A percentile compares a stretch with the other conserved stretches of the same genome.
Evolutionary conservation across 2,888 invertebrate genomes (phyloP).

Genomic region (Eupithecia dodoneata): DNA sequence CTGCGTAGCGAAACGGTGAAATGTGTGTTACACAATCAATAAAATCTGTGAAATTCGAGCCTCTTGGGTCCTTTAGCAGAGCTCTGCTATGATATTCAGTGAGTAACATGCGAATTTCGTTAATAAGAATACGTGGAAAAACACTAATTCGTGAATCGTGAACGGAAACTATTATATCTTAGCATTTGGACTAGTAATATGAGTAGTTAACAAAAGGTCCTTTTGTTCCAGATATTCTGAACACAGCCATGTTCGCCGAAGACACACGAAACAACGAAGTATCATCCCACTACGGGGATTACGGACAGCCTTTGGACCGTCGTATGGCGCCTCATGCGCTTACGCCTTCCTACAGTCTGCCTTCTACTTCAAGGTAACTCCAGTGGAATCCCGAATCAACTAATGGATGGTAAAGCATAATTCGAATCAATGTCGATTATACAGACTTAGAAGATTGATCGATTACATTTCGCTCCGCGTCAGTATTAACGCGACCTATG

Average conservation of each 20-base stretch:
- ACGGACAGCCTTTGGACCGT: slow-evolving; percentile 57
- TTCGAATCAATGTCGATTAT: neutral
- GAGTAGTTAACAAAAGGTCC: neutral
- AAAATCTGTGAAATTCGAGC: neutral
- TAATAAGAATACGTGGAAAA: neutral
- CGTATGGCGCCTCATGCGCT: slow-evolving; percentile 52
- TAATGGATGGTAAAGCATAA: neutral
- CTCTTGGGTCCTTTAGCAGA: neutral
- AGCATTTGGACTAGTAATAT: neutral
- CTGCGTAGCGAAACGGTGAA: neutral
- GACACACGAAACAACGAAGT: slow-evolving; percentile 73
- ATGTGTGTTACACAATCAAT: neutral
- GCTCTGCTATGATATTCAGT: neutral
- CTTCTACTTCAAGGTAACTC: slow-evolving; percentile 72
- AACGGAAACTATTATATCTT: neutral
- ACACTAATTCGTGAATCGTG: neutral
- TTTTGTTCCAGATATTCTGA: slow-evolving; percentile 55
- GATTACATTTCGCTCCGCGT: neutral
- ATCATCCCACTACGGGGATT: slow-evolving; percentile 60
- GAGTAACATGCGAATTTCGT: neutral
- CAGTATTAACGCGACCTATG: neutral
- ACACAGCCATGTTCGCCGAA: slow-evolving; percentile 67
- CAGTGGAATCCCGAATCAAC: neutral
- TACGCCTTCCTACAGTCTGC: slow-evolving; percentile 64
- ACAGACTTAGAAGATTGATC: neutral